Percentiles rank a stretch among this genome's conserved stretches.
Conservation (phyloP, 2,888 invertebrate genomes). For the Apamea crenata region DNA sequence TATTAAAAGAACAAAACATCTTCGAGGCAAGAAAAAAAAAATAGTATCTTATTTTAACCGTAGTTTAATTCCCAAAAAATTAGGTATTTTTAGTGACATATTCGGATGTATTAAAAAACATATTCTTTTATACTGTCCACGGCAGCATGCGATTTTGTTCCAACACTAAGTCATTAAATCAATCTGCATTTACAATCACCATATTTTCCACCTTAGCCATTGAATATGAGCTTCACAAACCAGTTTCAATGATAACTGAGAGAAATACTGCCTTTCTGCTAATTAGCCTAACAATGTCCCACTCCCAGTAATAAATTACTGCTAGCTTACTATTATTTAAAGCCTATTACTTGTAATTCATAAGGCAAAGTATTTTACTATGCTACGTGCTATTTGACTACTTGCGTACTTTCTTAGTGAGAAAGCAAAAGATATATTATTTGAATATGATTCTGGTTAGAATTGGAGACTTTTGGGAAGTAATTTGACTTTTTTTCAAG, state of each 20-base stretch:
- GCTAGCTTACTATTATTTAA: slow-evolving; percentile 29
- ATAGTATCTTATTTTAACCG: not conserved
- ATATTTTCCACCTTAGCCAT: not conserved
- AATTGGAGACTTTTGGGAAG: not conserved
- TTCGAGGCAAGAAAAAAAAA: not conserved
- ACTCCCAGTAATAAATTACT: slow-evolving; percentile 31
- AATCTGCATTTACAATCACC: not conserved
- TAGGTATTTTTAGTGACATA: not conserved
- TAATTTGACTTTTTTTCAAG: not conserved
- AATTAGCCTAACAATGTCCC: slow-evolving; percentile 41
- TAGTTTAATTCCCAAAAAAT: not conserved
- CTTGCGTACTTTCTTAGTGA: slow-evolving; percentile 31
- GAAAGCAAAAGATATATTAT: slow-evolving; percentile 30
- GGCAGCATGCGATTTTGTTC: not conserved
- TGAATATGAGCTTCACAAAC: not conserved
- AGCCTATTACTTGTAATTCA: slow-evolving; percentile 40
- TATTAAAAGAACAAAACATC: not conserved
- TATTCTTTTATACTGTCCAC: not conserved
- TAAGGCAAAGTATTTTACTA: slow-evolving; percentile 15
- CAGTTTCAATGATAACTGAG: not conserved
- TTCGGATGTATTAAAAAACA: not conserved
- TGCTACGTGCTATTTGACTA: slow-evolving; percentile 24
- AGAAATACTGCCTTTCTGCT: slow-evolving; percentile 12
- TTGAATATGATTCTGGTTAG: not conserved
- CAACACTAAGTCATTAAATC: not conserved